These are phyloP conservation scores for Muschampia plurimacula DNA, from an alignment of 2,888 invertebrate species.

Conservation along the genomic window DNA sequence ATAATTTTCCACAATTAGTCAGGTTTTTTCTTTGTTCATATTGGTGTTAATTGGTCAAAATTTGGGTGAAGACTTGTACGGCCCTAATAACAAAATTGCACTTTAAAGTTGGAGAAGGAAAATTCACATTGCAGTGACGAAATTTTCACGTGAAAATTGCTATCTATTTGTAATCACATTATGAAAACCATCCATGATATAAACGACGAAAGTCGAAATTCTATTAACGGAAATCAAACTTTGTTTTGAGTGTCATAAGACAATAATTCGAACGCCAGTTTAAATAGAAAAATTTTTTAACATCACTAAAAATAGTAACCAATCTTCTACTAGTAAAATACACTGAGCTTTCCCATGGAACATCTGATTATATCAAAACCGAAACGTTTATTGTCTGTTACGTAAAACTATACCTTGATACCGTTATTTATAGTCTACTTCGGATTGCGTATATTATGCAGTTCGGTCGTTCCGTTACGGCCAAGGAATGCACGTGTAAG, in stretches of 20 bases:
- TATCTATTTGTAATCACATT: conserved; percentile 29
- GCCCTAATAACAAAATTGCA: conserved; percentile 42
- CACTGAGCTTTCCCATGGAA: conserved; percentile 17
- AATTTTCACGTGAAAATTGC: conserved; percentile 19
- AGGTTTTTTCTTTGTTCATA: conserved; percentile 68
- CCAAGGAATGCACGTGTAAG: conserved; percentile 64
- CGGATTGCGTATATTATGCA: conserved; percentile 34
- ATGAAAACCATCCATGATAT: not conserved
- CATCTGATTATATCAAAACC: not conserved
- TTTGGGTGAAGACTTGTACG: conserved; percentile 61
- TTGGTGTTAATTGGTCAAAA: conserved; percentile 71
- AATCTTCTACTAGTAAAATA: conserved; percentile 14
- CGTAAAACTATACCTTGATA: conserved; percentile 29
- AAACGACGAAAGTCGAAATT: conserved; percentile 16
- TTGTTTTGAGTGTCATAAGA: not conserved
- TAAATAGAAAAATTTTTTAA: not conserved
- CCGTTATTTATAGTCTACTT: conserved; percentile 26
- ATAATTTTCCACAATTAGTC: conserved; percentile 65
- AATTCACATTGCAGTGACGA: conserved; percentile 22
- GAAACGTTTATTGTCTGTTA: conserved; percentile 20
- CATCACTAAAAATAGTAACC: not conserved
- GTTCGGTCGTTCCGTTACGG: conserved; percentile 44
- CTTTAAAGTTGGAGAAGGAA: conserved; percentile 27
- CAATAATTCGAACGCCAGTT: not conserved
- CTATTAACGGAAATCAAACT: not conserved